phyloP scores from a whole-genome alignment of 2,888 invertebrate species.

The Lasioglossum leucozonium region DNA sequence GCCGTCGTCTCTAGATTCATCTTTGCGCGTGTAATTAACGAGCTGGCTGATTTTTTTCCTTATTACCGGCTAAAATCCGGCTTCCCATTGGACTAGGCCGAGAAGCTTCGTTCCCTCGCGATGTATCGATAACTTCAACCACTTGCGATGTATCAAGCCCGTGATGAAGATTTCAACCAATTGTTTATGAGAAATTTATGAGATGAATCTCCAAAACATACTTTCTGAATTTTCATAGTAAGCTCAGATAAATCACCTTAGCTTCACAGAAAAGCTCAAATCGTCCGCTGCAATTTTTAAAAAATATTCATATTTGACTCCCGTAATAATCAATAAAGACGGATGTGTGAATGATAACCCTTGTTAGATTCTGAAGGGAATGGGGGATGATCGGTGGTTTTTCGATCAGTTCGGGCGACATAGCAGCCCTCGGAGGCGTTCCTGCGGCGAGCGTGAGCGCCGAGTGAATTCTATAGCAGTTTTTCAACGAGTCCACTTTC shows the following conservation, averaged over 20 bases:
- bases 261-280: background rate
- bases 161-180: too few species aligned
- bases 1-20: constrained; percentile 30
- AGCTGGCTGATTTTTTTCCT: background rate
- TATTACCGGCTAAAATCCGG: constrained; percentile 6
- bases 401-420: background rate
- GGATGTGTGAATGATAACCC: background rate
- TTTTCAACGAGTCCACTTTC: constrained; percentile 44
- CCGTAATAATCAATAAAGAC: too few species aligned
- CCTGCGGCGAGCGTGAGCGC: background rate
- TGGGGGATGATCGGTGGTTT: background rate
- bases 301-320: too few species aligned
- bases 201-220: too few species aligned
- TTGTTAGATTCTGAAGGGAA: background rate
- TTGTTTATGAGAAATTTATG: too few species aligned
- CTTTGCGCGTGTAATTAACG: constrained; percentile 48
- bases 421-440: background rate
- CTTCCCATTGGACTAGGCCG: background rate
- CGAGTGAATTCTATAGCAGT: background rate
- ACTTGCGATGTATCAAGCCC: too few species aligned
- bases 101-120: background rate
- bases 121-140: background rate
- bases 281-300: background rate
- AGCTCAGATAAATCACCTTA: too few species aligned
- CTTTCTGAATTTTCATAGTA: too few species aligned